phyloP scores from a whole-genome alignment of 2,888 invertebrate genomes.

The Cosmia pyralina region DNA sequence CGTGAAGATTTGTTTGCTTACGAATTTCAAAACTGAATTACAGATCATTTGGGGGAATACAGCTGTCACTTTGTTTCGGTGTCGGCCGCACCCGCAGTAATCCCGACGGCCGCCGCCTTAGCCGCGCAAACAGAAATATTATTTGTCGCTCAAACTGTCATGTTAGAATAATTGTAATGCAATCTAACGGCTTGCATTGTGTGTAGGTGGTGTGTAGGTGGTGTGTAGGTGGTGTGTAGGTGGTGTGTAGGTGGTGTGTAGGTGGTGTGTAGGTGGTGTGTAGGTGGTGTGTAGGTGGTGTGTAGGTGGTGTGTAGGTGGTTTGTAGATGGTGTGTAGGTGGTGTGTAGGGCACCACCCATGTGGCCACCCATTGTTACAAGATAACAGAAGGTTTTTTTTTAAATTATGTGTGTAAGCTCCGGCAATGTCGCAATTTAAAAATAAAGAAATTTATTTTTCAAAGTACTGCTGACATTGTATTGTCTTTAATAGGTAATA shows the following conservation, averaged over 20 bases:
- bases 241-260: not conserved
- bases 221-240: conserved; percentile 3
- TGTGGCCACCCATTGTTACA: not conserved
- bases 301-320: not conserved
- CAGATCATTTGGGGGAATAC: conserved; percentile 68
- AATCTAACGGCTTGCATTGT: conserved; percentile 40
- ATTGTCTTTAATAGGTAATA: not conserved
- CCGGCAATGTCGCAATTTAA: not conserved
- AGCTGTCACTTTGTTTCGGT: conserved; percentile 69
- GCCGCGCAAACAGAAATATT: conserved; percentile 68
- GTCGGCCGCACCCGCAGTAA: conserved; percentile 61
- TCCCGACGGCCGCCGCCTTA: conserved; percentile 64
- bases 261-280: conserved; percentile 1
- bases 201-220: not conserved
- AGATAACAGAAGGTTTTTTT: not conserved
- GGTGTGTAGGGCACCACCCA: too few species aligned
- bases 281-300: not conserved
- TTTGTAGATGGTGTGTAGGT: conserved; percentile 3
- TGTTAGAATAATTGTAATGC: conserved; percentile 71
- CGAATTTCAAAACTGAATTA: conserved; percentile 71
- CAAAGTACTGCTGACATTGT: too few species aligned
- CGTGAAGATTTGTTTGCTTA: conserved; percentile 63
- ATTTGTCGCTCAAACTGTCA: conserved; percentile 76
- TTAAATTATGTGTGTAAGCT: too few species aligned
- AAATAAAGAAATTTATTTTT: not conserved